Percentiles rank a stretch among this genome's conserved stretches.
These are phyloP conservation scores for Coluber constrictor DNA, from an alignment of 2,797 vertebrate species.

Conservation along the genomic window DNA sequence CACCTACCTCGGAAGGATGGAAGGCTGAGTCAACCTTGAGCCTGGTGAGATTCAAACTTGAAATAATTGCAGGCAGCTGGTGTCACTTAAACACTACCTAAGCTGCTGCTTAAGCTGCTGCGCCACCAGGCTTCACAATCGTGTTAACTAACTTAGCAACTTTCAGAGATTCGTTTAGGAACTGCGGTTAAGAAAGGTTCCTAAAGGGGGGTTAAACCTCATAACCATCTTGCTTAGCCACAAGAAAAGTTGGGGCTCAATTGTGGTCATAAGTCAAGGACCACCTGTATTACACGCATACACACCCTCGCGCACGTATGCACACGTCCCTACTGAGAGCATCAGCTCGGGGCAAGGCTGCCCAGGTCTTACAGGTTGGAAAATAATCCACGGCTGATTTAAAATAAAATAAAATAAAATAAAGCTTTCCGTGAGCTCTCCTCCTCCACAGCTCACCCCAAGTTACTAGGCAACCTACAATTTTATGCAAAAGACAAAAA, in stretches of 20 bases:
- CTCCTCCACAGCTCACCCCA: neutral
- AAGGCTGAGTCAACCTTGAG: no score
- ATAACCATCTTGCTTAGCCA: neutral
- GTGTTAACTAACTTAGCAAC: no score
- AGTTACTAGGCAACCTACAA: conserved; percentile 27
- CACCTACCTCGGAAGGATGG: no score
- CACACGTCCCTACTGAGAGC: neutral
- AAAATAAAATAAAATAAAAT: no score
- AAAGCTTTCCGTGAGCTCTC: neutral
- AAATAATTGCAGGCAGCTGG: no score
- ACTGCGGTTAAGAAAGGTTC: neutral
- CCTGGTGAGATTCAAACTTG: no score
- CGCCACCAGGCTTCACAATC: no score
- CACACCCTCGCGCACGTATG: no score
- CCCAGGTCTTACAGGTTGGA: neutral
- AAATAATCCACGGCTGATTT: neutral
- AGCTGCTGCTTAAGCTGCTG: no score
- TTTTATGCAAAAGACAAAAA: neutral
- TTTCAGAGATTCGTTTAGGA: no score
- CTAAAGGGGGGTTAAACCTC: neutral
- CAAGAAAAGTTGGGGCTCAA: neutral
- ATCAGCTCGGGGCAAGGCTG: neutral
- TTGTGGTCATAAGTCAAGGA: neutral
- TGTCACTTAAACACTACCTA: no score
- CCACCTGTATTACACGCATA: neutral